These are phyloP conservation scores for Atta cephalotes DNA, from an alignment of 1,140 invertebrate genomes.

Conservation along the genomic window DNA sequence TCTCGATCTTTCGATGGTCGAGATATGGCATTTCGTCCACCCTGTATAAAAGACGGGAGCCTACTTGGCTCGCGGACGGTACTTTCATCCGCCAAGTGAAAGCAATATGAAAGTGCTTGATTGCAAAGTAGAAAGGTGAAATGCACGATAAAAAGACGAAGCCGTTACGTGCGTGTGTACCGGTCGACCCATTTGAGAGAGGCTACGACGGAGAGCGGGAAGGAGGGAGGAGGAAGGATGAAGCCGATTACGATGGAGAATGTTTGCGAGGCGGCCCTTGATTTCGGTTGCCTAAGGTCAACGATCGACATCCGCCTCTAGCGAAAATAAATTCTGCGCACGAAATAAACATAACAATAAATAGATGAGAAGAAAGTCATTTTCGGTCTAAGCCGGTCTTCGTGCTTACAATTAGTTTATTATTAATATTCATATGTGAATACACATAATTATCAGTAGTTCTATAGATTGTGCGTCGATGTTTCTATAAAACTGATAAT, in stretches of 20 bases:
- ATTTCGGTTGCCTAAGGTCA: conserved; percentile 81
- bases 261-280: conserved; percentile 75
- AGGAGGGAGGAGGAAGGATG: conserved; percentile 50
- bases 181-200: conserved; percentile 81
- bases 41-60: conserved; percentile 81
- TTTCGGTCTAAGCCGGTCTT: too few species aligned
- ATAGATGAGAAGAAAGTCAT: too few species aligned
- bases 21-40: conserved; percentile 65
- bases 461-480: too few species aligned
- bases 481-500: too few species aligned
- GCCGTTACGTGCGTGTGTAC: conserved; percentile 84
- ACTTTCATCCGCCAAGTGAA: conserved; percentile 87
- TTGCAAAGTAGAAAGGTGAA: conserved; percentile 87
- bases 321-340: conserved; percentile 17
- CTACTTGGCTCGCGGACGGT: conserved; percentile 84
- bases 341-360: neutral
- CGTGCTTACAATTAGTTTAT: too few species aligned
- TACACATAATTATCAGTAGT: too few species aligned
- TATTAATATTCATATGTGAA: too few species aligned
- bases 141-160: conserved; percentile 86
- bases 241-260: conserved; percentile 48
- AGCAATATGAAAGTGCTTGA: conserved; percentile 87
- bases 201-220: neutral
- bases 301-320: conserved; percentile 67
- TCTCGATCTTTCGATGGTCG: neutral